These are phyloP conservation scores for Ochropleura plecta DNA, from an alignment of 2,888 invertebrate species.

Conservation along the genomic window DNA sequence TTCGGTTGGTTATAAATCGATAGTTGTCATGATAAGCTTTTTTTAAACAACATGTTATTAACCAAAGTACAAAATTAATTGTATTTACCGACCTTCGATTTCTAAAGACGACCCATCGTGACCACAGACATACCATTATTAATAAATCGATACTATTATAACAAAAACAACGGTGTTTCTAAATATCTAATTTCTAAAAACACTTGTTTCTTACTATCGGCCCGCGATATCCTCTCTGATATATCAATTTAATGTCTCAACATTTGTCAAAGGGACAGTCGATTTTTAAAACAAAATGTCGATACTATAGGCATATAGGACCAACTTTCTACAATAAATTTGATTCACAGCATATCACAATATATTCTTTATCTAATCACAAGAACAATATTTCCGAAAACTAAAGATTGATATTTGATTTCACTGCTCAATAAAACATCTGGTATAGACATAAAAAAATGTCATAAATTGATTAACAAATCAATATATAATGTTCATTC, in stretches of 20 bases:
- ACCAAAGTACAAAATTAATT: slow-evolving; percentile 49
- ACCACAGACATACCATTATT: slow-evolving; percentile 35
- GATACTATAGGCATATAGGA: slow-evolving; percentile 23
- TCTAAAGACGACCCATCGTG: slow-evolving; percentile 37
- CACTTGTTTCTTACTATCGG: slow-evolving; percentile 37
- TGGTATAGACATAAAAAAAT: slow-evolving; percentile 68
- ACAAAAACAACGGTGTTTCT: slow-evolving; percentile 49
- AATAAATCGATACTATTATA: slow-evolving; percentile 51
- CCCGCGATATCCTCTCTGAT: slow-evolving; percentile 33
- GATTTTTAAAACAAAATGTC: slow-evolving; percentile 52
- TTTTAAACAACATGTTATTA: slow-evolving; percentile 38
- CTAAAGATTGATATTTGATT: slow-evolving; percentile 70
- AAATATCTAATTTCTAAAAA: slow-evolving; percentile 50
- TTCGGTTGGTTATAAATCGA: slow-evolving; percentile 33
- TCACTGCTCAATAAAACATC: slow-evolving; percentile 79
- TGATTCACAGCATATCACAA: slow-evolving; percentile 71
- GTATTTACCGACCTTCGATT: slow-evolving; percentile 42
- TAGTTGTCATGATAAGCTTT: slow-evolving; percentile 21
- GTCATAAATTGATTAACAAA: slow-evolving; percentile 87
- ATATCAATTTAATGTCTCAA: slow-evolving; percentile 52
- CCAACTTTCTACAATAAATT: slow-evolving; percentile 73
- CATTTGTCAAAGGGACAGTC: slow-evolving; percentile 62
- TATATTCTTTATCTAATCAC: slow-evolving; percentile 74
- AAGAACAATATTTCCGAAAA: slow-evolving; percentile 70
- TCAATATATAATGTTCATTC: slow-evolving; percentile 81